Evolutionary conservation across 2,888 invertebrate species (phyloP).

Genomic region (Cantharis rufa): DNA sequence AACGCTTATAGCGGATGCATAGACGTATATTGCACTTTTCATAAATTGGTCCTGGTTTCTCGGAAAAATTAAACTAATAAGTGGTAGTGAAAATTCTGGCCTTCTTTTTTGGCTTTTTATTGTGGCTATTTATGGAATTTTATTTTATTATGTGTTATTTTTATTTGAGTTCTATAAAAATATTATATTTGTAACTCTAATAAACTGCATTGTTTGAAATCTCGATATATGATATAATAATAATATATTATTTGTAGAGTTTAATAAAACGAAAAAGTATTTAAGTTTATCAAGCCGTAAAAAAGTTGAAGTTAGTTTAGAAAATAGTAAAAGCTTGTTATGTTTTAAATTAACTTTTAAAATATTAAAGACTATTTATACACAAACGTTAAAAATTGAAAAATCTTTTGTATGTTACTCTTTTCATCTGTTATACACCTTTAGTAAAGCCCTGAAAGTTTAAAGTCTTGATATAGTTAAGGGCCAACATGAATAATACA

Average conservation of each 20-base stretch:
- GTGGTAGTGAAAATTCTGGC: no score
- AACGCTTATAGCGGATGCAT: no score
- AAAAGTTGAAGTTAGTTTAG: background rate
- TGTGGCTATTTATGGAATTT: no score
- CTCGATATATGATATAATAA: background rate
- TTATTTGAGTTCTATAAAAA: no score
- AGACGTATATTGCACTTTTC: no score
- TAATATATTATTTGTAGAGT: background rate
- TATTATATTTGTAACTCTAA: no score
- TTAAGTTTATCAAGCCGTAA: background rate
- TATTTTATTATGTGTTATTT: no score
- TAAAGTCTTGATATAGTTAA: constrained; percentile 56
- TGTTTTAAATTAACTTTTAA: constrained; percentile 22
- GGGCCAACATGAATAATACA: constrained; percentile 58
- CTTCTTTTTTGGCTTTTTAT: no score
- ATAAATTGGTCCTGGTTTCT: no score
- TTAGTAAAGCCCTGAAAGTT: constrained; percentile 36
- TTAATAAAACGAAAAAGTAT: background rate
- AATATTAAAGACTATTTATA: constrained; percentile 20
- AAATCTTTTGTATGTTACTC: constrained; percentile 24
- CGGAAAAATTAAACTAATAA: no score
- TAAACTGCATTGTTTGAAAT: background rate
- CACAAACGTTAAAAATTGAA: constrained; percentile 11
- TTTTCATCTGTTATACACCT: constrained; percentile 23
- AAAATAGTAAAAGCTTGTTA: constrained; percentile 11